Percentiles rank a stretch among this genome's conserved stretches.
Evolutionary conservation across 2,888 invertebrate species (phyloP).

Genomic region (Drymonia ruficornis): DNA sequence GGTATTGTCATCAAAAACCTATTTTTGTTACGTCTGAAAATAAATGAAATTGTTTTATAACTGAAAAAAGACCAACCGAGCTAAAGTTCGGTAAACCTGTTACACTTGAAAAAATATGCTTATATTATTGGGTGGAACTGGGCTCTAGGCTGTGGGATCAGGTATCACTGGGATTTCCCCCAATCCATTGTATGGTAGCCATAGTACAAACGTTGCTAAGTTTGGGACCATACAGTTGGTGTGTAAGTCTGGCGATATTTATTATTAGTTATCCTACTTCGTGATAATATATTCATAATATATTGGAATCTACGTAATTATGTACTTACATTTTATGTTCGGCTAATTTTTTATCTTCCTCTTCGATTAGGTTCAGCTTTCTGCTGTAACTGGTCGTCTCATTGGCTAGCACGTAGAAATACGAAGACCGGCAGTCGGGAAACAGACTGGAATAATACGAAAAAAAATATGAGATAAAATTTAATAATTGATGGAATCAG

Average conservation of each 20-base stretch:
- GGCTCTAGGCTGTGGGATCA: no score
- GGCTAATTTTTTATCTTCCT: constrained; percentile 61
- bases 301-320: neutral
- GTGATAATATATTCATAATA: no score
- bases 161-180: no score
- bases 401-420: constrained; percentile 55
- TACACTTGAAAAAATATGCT: no score
- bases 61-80: no score
- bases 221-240: neutral
- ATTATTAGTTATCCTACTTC: no score
- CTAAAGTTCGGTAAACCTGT: no score
- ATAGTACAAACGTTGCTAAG: neutral
- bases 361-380: constrained; percentile 58
- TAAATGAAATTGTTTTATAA: neutral
- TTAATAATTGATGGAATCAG: no score
- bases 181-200: neutral
- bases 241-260: neutral
- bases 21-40: neutral
- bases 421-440: constrained; percentile 66
- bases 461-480: no score
- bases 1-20: constrained; percentile 52
- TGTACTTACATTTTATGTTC: constrained; percentile 61
- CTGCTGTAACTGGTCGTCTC: constrained; percentile 39
- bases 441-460: constrained; percentile 55
- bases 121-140: no score